Evolutionary conservation across 30 jellyfish, hydroid and myxozoan species (phyloP).

Genomic region (Pseudorhiza aurosa): DNA sequence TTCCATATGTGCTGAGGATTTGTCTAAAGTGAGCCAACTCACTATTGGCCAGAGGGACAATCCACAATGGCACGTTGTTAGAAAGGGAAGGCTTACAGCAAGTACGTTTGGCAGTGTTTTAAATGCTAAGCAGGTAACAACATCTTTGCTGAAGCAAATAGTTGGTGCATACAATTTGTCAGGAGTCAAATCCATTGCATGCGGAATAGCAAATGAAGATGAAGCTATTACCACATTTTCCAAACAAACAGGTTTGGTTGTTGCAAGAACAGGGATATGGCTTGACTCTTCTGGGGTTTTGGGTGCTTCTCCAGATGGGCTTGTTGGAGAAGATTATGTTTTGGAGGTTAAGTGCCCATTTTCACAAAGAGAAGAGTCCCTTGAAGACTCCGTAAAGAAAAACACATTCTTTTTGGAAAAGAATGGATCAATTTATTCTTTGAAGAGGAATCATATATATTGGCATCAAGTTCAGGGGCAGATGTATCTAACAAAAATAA

Average conservation of each 20-base stretch:
- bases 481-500: slow-evolving; percentile 10
- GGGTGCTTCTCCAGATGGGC: slow-evolving; percentile 48
- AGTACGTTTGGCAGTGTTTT: slow-evolving; percentile 22
- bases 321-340: neutral
- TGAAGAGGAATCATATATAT: slow-evolving; percentile 16
- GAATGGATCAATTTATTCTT: neutral
- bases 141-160: slow-evolving; percentile 11
- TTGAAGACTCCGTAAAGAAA: slow-evolving; percentile 6
- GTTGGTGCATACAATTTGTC: slow-evolving; percentile 14
- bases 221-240: slow-evolving; percentile 42
- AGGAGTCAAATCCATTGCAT: slow-evolving; percentile 33
- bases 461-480: slow-evolving; percentile 26
- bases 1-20: too few relatives aligned
- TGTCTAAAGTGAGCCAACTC: too few relatives aligned
- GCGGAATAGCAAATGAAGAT: slow-evolving; percentile 44
- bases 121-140: slow-evolving; percentile 35
- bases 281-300: slow-evolving; percentile 6
- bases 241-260: neutral
- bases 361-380: slow-evolving; percentile 26
- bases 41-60: too few relatives aligned
- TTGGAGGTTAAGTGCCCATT: slow-evolving; percentile 47
- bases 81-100: slow-evolving; percentile 60
- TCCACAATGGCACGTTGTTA: too few relatives aligned
- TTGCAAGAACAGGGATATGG: slow-evolving; percentile 14
- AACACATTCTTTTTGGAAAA: slow-evolving; percentile 7